A percentile compares a stretch with the other conserved stretches of the same genome.
phyloP scores from a whole-genome alignment of 2,888 invertebrate species.

The Altica lythri region DNA sequence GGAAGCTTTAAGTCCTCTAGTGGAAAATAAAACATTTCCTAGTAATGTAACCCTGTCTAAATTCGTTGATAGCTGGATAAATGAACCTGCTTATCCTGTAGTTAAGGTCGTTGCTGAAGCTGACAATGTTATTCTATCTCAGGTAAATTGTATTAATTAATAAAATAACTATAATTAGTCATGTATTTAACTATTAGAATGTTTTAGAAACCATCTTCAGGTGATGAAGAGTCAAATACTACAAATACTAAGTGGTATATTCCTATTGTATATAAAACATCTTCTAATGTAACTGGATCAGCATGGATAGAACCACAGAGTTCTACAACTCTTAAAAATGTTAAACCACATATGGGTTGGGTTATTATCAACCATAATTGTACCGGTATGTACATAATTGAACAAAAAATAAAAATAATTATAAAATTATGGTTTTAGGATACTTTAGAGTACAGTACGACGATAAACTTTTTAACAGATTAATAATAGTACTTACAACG shows the following conservation, averaged over 20 bases:
- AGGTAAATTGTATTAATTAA: constrained; percentile 35
- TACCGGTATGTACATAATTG: constrained; percentile 29
- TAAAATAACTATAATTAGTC: neutral
- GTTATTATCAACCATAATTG: constrained; percentile 42
- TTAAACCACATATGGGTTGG: constrained; percentile 35
- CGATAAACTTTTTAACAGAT: constrained; percentile 61
- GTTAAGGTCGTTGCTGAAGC: constrained; percentile 54
- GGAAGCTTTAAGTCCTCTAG: constrained; percentile 53
- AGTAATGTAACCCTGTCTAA: constrained; percentile 19
- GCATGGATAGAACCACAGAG: constrained; percentile 45
- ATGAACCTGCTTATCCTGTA: constrained; percentile 65
- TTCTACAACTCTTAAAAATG: constrained; percentile 15
- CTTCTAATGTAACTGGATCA: constrained; percentile 47
- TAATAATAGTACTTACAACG: constrained; percentile 56
- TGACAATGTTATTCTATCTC: constrained; percentile 36
- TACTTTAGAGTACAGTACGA: constrained; percentile 73
- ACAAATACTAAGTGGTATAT: constrained; percentile 54
- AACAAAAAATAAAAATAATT: neutral
- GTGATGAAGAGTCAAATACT: constrained; percentile 17
- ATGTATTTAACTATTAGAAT: neutral
- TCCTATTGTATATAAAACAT: constrained; percentile 61
- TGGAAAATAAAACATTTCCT: constrained; percentile 24
- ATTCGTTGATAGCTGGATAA: constrained; percentile 67
- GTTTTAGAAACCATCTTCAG: constrained; percentile 39
- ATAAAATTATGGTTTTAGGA: constrained; percentile 54